Percentiles rank a stretch among this genome's conserved stretches.
phyloP scores from a whole-genome alignment of 2,113 vertebrate species.

The Rhizomys pruinosus region DNA sequence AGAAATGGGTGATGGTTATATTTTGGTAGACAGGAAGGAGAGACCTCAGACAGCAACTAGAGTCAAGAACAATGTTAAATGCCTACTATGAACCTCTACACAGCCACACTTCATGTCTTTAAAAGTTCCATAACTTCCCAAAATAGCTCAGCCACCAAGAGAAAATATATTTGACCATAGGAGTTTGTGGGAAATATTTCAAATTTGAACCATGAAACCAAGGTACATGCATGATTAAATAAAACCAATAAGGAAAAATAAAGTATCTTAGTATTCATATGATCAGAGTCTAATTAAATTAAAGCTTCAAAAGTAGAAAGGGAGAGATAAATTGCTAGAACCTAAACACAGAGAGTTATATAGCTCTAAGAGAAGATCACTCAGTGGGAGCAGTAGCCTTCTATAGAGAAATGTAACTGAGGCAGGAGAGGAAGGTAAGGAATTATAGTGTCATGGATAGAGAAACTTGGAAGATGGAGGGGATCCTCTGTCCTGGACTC shows the following conservation, averaged over 20 bases:
- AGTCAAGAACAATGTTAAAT: background rate
- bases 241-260: conserved; percentile 14
- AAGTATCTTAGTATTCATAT: background rate
- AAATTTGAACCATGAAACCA: background rate
- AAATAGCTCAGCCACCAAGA: too few species aligned
- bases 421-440: background rate
- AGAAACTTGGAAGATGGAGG: background rate
- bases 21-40: background rate
- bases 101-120: background rate
- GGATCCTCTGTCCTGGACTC: too few species aligned
- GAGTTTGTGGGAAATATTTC: background rate
- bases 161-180: background rate
- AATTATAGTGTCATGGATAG: background rate
- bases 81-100: background rate
- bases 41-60: background rate
- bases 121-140: background rate
- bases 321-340: background rate
- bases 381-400: background rate
- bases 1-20: background rate
- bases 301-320: background rate
- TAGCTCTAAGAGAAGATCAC: background rate
- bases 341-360: background rate
- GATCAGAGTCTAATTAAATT: background rate
- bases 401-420: background rate
- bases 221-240: background rate